Percentiles rank a stretch among this genome's conserved stretches.
Conservation (phyloP, 2,797 vertebrate genomes). For the Oryzias dopingdopingensis region DNA sequence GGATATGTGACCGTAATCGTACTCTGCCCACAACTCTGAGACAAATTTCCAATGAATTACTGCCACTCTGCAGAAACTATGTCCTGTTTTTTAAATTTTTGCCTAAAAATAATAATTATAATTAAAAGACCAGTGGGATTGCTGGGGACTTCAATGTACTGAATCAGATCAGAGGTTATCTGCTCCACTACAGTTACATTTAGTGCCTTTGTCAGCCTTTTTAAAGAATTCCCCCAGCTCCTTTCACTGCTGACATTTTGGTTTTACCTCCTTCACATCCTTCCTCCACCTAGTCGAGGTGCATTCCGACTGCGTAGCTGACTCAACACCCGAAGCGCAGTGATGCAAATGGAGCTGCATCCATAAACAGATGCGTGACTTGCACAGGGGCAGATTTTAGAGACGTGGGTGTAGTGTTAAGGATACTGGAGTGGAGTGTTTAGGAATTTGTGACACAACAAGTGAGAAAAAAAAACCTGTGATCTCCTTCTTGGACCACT, state of each 20-base stretch:
- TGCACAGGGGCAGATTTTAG: slow-evolving; percentile 18
- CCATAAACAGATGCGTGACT: slow-evolving; percentile 37
- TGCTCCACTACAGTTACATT: slow-evolving; percentile 12
- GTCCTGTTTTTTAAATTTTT: too few relatives aligned
- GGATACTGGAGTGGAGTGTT: slow-evolving; percentile 15
- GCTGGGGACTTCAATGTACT: slow-evolving; percentile 5
- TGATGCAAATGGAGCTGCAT: slow-evolving; percentile 47
- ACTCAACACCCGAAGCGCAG: slow-evolving; percentile 28
- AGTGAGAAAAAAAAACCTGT: slow-evolving; percentile 23
- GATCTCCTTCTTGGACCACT: slow-evolving; percentile 35
- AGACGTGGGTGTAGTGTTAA: slow-evolving; percentile 33
- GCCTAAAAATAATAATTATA: too few relatives aligned
- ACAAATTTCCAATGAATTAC: too few relatives aligned
- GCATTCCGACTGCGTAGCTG: slow-evolving; percentile 58
- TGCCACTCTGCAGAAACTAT: too few relatives aligned
- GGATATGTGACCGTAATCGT: too few relatives aligned
- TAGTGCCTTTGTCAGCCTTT: slow-evolving; percentile 52
- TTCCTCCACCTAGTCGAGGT: slow-evolving; percentile 34
- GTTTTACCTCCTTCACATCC: slow-evolving; percentile 42
- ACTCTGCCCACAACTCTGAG: too few relatives aligned
- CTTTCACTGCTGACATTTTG: slow-evolving; percentile 62
- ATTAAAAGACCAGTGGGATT: not conserved
- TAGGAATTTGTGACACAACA: slow-evolving; percentile 17
- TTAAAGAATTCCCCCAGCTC: slow-evolving; percentile 47
- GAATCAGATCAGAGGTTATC: slow-evolving; percentile 44